Evolutionary conservation across 2,797 vertebrate species (phyloP), one percentile per base, ranked within the genome.

Genomic region (Trachops cirrhosus): DNA sequence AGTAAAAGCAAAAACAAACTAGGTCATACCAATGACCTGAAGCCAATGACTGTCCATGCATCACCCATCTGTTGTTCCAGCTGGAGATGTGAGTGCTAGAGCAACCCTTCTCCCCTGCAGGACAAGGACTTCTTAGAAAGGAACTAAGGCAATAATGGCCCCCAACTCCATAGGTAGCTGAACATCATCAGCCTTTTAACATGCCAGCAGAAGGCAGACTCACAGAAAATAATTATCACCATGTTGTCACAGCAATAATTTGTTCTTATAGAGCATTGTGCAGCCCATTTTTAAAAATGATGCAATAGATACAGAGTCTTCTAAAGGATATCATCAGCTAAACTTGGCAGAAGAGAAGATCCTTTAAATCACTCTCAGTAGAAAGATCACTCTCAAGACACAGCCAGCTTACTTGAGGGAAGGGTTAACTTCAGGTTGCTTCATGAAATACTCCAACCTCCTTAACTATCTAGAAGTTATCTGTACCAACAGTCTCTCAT

Each of bases 391-490:
- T 32, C 50, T 57, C 32, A 21, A 68, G 67, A 59, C 29, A 68
- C 16, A 41, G 26, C 50, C 10, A 9, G 82, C 93, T 91, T 92
- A 71, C 86, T 93, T 93, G 57, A 87, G 89, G 96, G 97, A 96
- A 95, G 83, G 79, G 77, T 92, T 98, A 97, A 98, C 88, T 97
- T 97, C 80, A 96, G 95, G 93, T 86, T 89, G 74, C 89, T 83
- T 68, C 96, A 95, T 57, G 89, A 97, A 97, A 97, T 19, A 50
- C 48, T 91, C 46, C 52, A 89, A 64, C 14, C 93, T 97, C 54
- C 2, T 91, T 44, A 82, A 68, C 32, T 80, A 94, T 86, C 87
- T 94, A 95, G 80, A 96, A 94, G 94, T 97, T n/a, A 95, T 77
- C 78, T 48, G n/a, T 39, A 91, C 57, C 78, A 50, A 86, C 75